Conservation (phyloP, 2,113 vertebrate genomes). For the Heliornis fulica region DNA sequence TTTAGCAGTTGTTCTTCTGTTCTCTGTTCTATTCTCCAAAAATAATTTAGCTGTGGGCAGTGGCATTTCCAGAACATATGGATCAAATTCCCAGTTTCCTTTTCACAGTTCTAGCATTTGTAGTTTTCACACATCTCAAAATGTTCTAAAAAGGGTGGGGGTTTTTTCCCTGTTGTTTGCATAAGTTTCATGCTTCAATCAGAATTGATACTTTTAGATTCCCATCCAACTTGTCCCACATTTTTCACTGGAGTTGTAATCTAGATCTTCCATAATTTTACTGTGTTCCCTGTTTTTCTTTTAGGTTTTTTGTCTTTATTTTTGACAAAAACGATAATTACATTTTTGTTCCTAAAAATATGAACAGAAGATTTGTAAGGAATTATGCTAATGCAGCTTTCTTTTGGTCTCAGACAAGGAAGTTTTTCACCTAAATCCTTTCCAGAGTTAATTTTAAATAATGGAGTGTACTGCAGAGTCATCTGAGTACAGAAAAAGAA, state of each 20-base stretch:
- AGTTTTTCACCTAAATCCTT: neutral
- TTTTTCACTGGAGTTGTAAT: slow-evolving; percentile 40
- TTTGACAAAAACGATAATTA: neutral
- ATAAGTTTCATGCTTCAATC: slow-evolving; percentile 27
- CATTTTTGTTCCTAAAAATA: neutral
- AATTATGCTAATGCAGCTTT: neutral
- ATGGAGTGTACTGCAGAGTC: neutral
- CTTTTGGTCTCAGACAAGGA: neutral
- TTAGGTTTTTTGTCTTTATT: neutral
- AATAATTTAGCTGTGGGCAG: slow-evolving; percentile 62
- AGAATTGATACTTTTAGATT: slow-evolving; percentile 21
- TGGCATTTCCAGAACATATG: slow-evolving; percentile 71
- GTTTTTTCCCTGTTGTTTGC: slow-evolving; percentile 25
- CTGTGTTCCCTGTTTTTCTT: neutral
- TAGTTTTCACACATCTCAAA: slow-evolving; percentile 68
- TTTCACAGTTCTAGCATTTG: slow-evolving; percentile 65
- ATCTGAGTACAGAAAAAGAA: neutral
- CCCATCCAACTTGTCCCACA: neutral
- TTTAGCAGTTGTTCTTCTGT: slow-evolving; percentile 49
- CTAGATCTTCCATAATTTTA: neutral
- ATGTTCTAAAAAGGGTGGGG: slow-evolving; percentile 45
- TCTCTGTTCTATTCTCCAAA: slow-evolving; percentile 51
- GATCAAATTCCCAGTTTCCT: slow-evolving; percentile 67
- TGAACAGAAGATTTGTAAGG: neutral
- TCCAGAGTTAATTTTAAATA: neutral